Conservation (phyloP, 1,140 invertebrate genomes). For the Bombus haemorrhoidalis region DNA sequence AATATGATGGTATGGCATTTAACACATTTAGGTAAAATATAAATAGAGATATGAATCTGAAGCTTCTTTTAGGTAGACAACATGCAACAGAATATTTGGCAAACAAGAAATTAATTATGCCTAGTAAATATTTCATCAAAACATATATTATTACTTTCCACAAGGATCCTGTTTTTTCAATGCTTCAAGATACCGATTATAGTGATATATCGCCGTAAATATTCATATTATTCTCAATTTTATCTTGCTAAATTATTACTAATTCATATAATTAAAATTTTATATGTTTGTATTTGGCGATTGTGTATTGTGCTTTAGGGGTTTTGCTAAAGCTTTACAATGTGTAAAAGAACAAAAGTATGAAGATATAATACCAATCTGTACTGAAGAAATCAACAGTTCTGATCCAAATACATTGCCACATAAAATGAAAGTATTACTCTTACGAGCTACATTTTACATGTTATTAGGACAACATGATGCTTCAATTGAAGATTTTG, state of each 20-base stretch:
- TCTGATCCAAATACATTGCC: constrained; percentile 81
- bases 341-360: constrained; percentile 88
- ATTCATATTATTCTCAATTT: constrained; percentile 23
- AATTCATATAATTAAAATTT: constrained; percentile 3
- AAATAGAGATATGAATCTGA: not conserved
- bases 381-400: constrained; percentile 90
- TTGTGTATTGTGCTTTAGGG: constrained; percentile 53
- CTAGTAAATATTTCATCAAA: constrained; percentile 92
- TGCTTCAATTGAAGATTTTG: constrained; percentile 89
- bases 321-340: constrained; percentile 69
- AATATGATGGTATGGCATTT: not conserved
- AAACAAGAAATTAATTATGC: constrained; percentile 87
- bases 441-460: constrained; percentile 92
- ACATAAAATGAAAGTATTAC: constrained; percentile 86
- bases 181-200: constrained; percentile 64
- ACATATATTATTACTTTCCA: constrained; percentile 94
- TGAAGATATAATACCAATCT: constrained; percentile 90
- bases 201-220: constrained; percentile 66
- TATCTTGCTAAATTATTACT: not conserved
- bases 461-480: constrained; percentile 89
- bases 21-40: constrained; percentile 7
- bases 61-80: constrained; percentile 83
- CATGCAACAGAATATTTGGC: constrained; percentile 88
- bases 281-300: constrained; percentile 1
- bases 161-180: constrained; percentile 88